Base-by-base conservation (phyloP, 2,797 vertebrate genomes). In the Sebastes dallii region DNA sequence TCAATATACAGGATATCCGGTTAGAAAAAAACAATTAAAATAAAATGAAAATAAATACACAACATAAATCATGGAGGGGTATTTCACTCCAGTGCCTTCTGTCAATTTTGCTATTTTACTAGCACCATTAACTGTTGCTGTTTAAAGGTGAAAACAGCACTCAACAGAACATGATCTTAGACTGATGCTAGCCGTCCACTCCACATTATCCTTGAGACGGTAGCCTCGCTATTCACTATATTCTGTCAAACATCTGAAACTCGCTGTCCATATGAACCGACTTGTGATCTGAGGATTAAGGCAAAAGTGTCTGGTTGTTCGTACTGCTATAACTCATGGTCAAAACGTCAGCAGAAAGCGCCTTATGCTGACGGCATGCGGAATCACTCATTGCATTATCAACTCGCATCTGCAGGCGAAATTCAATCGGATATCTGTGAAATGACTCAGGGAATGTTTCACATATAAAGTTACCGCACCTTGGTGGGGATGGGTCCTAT, bases 261-360 rank as follows among this genome's bases (percentile, higher is more conserved):
- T 66, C 2, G 84, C 61, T 83, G 88, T 92, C 61, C 77, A 70
- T 72, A 89, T 46, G 42, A 78, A 87, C 83, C 70, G 56, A 74
- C 87, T 80, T 94, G 86, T 92, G 91, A 90, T 93, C 88, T 75
- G 58, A 76, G 87, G 92, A 94, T 94, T 92, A 92, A 83, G 84
- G 36, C 16, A 60, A 83, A 89, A 88, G 88, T 84, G 83, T 82
- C 75, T 60, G 81, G 74, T 87, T 91, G 92, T 91, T 90, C 24
- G 55, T 86, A 20, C 81, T 3, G 59, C 86, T 72, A 88, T 94
- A 89, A 93, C 71, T 94, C 91, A 92, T 66, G 67, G 71, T 88
- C 70, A 80, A 58, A 83, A 84, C 88, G 73, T 89, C 90, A 91
- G 85, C 87, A 89, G 88, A 90, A 90, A 84, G 9, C 3, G 29